Evolutionary conservation across 2,113 vertebrate genomes (phyloP), one percentile per base, ranked within the genome.

Genomic region (Oncorhynchus nerka): DNA sequence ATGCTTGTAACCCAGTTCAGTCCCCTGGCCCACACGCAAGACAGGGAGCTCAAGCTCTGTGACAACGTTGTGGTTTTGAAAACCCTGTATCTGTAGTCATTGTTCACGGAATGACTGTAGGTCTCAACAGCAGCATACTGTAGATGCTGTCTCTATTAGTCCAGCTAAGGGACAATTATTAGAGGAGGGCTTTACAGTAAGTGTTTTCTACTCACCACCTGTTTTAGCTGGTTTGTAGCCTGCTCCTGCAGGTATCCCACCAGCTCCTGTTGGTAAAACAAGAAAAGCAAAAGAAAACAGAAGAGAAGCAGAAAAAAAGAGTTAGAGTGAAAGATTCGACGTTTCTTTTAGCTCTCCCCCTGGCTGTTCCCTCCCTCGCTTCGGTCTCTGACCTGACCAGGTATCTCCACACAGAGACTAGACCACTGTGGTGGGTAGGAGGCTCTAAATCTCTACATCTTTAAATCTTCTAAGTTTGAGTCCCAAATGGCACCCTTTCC

Each of bases 191-290:
- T 19, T 55, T 55, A 19, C 51, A 55, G 15, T 16, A 55, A 4
- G 15, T 55, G 9, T 55, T 19, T 19, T 55, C 51, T 64, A 78
- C 89, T 90, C 81, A 94, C 93, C 92, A 86, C 80, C 88, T 84
- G 91, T 71, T 86, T 94, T 94, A 19, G 89, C 89, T 72, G 91
- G 92, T 87, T 94, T 94, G 82, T 89, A 93, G 79, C 90, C 91
- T 55, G 51, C 16, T 55, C 51, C 39, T 0, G 71, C 57, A 4
- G 89, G 87, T 75, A 88, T 88, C 66, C 86, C 84, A 75, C 84
- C 92, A 86, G 81, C 79, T 81, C 89, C 82, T 81, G 89, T 81
- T 84, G 73, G 78, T 81, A 88, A 83, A 90, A 72, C 73, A 84
- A 83, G 11, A 85, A 75, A n/a, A 61, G n/a, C 1, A 62, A 11